A percentile compares a stretch with the other conserved stretches of the same genome.
phyloP scores from a whole-genome alignment of 2,113 vertebrate genomes.

The Callocephalon fimbriatum region DNA sequence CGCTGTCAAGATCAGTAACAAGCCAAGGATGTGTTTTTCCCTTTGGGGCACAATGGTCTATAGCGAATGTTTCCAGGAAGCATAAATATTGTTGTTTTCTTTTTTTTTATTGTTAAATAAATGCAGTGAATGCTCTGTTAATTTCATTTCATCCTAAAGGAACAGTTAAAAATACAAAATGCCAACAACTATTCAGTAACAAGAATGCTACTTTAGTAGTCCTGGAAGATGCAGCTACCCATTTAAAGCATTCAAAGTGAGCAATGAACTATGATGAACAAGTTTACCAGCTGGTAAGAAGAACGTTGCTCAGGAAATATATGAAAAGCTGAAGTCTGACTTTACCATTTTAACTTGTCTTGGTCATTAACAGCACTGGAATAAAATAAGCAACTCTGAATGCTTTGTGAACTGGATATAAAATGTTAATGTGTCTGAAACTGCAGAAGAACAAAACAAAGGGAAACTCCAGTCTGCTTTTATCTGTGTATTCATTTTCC shows the following conservation, averaged over 20 bases:
- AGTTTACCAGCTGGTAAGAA: not conserved
- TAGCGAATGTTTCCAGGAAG: constrained; percentile 23
- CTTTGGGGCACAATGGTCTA: constrained; percentile 28
- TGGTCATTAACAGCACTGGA: not conserved
- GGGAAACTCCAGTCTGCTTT: not conserved
- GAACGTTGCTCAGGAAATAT: not conserved
- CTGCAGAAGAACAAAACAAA: not conserved
- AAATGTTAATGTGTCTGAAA: not conserved
- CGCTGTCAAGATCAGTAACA: not conserved
- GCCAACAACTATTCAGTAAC: not conserved
- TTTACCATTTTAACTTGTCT: not conserved
- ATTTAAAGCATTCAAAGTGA: not conserved
- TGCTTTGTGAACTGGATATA: not conserved
- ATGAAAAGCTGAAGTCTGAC: not conserved
- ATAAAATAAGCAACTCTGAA: not conserved
- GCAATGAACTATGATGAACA: not conserved
- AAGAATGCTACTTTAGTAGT: not conserved
- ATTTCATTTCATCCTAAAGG: not conserved
- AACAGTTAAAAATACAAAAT: constrained; percentile 23
- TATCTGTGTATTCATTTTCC: not conserved
- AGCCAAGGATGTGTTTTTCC: not conserved
- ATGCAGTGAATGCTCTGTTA: not conserved
- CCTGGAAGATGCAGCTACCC: not conserved
- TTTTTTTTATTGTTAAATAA: not conserved
- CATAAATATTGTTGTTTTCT: not conserved